Percentiles rank a stretch among this genome's conserved stretches.
Conservation (phyloP, 1,140 invertebrate species). For the Anthonomus grandis region DNA sequence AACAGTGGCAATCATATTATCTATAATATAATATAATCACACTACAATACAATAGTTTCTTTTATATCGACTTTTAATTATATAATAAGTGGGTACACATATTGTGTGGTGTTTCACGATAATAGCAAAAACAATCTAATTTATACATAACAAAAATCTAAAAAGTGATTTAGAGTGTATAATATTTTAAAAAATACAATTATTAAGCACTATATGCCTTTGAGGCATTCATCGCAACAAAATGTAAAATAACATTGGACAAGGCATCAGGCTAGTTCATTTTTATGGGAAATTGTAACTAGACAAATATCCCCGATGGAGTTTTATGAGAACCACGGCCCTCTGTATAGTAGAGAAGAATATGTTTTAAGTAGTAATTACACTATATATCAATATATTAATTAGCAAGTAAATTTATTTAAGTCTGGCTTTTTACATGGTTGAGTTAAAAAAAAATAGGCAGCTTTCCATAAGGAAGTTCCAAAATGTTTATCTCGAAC, state of each 20-base stretch:
- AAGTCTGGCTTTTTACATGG: neutral
- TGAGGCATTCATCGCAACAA: neutral
- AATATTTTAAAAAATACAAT: neutral
- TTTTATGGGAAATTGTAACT: neutral
- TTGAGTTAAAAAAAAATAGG: neutral
- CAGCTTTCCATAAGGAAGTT: neutral
- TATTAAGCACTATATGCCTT: neutral
- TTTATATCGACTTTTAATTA: neutral
- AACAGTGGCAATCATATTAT: conserved; percentile 14
- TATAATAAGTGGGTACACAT: neutral
- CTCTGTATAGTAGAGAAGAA: too few relatives aligned
- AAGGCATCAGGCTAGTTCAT: neutral
- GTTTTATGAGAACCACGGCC: too few relatives aligned
- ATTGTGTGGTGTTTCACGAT: neutral
- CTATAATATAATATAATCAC: conserved; percentile 10
- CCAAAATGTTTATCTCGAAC: neutral
- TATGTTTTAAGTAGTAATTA: too few relatives aligned
- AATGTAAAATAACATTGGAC: neutral
- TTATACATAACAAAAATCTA: neutral
- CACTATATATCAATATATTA: neutral
- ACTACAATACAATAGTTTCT: neutral
- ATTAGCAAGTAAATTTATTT: neutral
- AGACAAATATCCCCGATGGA: too few relatives aligned
- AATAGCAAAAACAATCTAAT: neutral
- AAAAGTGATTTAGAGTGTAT: neutral